Base-by-base conservation (phyloP, 2,888 invertebrate species). In the Lamproptera curius region DNA sequence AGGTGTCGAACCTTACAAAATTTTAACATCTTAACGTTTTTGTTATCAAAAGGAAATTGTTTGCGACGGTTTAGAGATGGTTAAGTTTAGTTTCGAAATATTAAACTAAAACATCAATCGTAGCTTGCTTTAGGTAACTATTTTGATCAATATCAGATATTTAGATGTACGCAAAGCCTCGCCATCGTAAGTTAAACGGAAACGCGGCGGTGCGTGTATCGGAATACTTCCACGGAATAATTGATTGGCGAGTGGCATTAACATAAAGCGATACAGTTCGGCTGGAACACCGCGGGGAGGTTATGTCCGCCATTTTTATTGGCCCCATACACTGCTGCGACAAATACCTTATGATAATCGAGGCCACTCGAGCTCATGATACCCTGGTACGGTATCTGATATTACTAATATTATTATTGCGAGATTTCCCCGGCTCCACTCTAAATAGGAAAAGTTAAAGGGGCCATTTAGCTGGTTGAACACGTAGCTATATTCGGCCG, bases 371-470 rank as follows among this genome's bases (percentile, higher is more conserved):
- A 75, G 71, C 69, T 67, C 75, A 75, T 75, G 77, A 75, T 77
- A 67, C 62, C 70, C 74, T 67, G 65, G 71, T 72, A 67, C 62
- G 16, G 31, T 61, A 65, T 63, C 64, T 64, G 48, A 39, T 49
- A 49, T 49, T 34, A 68, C 71, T 66, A 84, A 85, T 83, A 82
- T 85, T 83, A 82, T 85, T 81, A 85, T 83, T 80, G 82, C 76
- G 73, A 74, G 78, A 77, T 79, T 79, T 70, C 64, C 69, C 72
- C 71, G 69, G 75, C 73, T 77, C 78, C 72, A 20, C 77, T 77
- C 79, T 77, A 84, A 87, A 87, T 84, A 83, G 84, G 84, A 84
- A 84, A 87, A 88, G 85, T 88, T 88, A 88, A 88, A 84, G 76
- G 82, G 86, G 82, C 79, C 72, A 84, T 88, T 88, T 81, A 73